Percentiles rank a stretch among this genome's conserved stretches.
phyloP scores from a whole-genome alignment of 1,140 invertebrate genomes.

The Macrobrachium rosenbergii region DNA sequence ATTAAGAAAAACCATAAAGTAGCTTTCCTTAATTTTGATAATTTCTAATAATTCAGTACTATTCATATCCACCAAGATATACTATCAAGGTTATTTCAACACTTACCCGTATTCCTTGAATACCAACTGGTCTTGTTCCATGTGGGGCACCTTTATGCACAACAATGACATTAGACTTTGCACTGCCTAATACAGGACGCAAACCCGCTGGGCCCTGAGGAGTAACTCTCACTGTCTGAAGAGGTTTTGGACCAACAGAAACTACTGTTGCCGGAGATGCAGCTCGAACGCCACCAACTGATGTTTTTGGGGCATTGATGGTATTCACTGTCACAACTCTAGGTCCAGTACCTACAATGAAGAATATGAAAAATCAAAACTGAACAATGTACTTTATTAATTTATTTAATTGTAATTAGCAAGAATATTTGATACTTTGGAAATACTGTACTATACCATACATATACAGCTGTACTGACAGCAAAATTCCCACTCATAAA shows the following conservation, averaged over 20 bases:
- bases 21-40: too few relatives aligned
- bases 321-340: conserved; percentile 55
- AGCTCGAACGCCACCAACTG: conserved; percentile 27
- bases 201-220: conserved; percentile 51
- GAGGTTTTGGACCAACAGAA: conserved; percentile 50
- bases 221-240: conserved; percentile 54
- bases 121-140: conserved; percentile 46
- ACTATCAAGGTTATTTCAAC: not conserved
- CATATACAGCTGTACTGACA: too few relatives aligned
- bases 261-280: conserved; percentile 53
- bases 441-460: not conserved
- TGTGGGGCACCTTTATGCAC: conserved; percentile 55
- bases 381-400: too few relatives aligned
- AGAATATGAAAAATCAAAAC: not conserved
- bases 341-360: conserved; percentile 42
- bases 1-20: not conserved
- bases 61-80: not conserved
- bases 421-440: not conserved
- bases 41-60: not conserved
- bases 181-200: conserved; percentile 38
- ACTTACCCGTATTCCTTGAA: conserved; percentile 55
- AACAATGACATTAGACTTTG: conserved; percentile 53
- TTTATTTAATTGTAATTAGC: not conserved
- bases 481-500: too few relatives aligned
- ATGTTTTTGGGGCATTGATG: conserved; percentile 54